phyloP scores from a whole-genome alignment of 2,113 vertebrate species.

The Lanius collurio region DNA sequence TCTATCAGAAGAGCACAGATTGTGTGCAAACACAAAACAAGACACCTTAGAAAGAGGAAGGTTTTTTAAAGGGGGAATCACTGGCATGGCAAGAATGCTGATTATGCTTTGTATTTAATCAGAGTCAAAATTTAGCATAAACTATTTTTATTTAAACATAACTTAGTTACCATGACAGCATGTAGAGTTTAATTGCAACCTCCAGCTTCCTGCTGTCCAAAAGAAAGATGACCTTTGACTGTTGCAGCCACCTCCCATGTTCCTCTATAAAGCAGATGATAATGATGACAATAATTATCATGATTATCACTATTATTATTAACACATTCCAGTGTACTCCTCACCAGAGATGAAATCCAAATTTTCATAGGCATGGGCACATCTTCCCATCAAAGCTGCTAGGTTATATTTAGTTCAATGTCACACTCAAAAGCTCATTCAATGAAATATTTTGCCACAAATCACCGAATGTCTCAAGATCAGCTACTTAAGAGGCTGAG shows the following conservation, averaged over 20 bases:
- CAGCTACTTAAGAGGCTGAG: not conserved
- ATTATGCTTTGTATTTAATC: not conserved
- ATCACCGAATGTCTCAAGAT: not conserved
- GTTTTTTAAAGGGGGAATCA: not conserved
- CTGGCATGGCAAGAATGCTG: not conserved
- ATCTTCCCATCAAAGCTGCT: not conserved
- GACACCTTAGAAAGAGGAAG: not conserved
- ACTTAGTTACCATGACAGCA: not conserved
- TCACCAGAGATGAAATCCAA: not conserved
- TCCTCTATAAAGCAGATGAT: not conserved
- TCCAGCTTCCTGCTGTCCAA: not conserved
- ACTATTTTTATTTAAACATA: not conserved
- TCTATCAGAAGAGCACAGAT: not conserved
- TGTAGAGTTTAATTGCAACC: not conserved
- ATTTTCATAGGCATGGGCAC: rapidly evolving
- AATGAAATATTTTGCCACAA: not conserved
- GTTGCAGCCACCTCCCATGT: not conserved
- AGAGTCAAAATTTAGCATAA: not conserved
- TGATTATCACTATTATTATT: not conserved
- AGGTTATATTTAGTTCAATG: not conserved
- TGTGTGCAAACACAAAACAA: not conserved
- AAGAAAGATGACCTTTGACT: not conserved
- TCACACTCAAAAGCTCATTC: not conserved
- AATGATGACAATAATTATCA: not conserved
- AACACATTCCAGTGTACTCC: not conserved